These are phyloP conservation scores for Danaus chrysippus DNA, from an alignment of 2,888 invertebrate species.

Conservation along the genomic window DNA sequence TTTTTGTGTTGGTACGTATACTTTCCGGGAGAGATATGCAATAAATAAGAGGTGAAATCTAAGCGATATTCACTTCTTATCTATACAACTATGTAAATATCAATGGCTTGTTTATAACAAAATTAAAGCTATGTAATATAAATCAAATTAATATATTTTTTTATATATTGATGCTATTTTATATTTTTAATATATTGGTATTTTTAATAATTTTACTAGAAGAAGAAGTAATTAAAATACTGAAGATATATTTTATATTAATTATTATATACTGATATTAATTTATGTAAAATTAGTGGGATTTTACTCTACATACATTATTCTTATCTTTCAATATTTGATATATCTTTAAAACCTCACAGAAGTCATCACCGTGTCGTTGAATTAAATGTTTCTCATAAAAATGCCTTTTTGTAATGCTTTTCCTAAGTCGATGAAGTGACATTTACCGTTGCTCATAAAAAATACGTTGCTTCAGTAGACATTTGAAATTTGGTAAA, in stretches of 20 bases:
- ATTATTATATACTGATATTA: no score
- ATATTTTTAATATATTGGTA: no score
- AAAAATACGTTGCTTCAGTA: conserved; percentile 57
- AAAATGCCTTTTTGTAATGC: conserved; percentile 54
- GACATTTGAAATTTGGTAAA: conserved; percentile 49
- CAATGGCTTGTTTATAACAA: no score
- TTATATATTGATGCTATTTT: no score
- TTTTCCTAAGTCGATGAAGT: conserved; percentile 55
- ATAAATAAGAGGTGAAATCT: conserved; percentile 35
- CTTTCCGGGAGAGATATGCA: conserved; percentile 41
- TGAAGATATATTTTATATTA: no score
- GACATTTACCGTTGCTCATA: conserved; percentile 64
- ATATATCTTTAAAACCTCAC: conserved; percentile 26
- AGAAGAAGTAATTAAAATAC: no score
- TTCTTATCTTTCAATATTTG: conserved; percentile 13
- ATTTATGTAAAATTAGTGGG: no score
- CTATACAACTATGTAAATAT: background rate
- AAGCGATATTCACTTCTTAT: conserved; percentile 14
- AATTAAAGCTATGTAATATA: no score
- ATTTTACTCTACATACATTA: background rate
- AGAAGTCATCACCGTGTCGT: conserved; percentile 39
- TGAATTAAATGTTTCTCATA: conserved; percentile 54
- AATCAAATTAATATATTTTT: no score
- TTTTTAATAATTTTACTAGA: no score
- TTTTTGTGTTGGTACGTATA: conserved; percentile 40